Percentiles rank a stretch among this genome's conserved stretches.
phyloP scores from a whole-genome alignment of 2,113 vertebrate species.

The Hystrix cristata region DNA sequence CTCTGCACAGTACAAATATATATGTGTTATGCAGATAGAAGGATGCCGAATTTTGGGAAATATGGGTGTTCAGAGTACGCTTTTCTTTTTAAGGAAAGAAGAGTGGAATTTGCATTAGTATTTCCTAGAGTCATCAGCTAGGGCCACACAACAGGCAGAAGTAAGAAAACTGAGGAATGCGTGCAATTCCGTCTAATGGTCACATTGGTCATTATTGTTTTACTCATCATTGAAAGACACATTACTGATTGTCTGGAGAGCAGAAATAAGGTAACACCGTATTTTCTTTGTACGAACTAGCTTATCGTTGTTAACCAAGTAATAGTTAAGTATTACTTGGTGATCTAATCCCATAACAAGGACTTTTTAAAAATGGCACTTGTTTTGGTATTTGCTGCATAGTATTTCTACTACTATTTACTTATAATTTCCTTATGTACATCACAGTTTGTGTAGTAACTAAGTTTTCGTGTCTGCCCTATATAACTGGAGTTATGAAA shows the following conservation, averaged over 20 bases:
- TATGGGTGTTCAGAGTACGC: not conserved
- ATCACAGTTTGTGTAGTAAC: not conserved
- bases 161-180: not conserved
- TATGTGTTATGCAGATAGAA: not conserved
- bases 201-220: not conserved
- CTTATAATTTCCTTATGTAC: not conserved
- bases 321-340: constrained; percentile 2
- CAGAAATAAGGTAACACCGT: no score
- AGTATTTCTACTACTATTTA: not conserved
- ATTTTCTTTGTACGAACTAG: constrained; percentile 10
- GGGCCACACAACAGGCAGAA: not conserved
- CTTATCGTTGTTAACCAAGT: constrained; percentile 11
- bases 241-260: not conserved
- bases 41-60: not conserved
- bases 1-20: not conserved
- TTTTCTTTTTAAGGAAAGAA: constrained; percentile 21
- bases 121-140: not conserved
- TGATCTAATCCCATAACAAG: no score
- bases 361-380: constrained; percentile 30
- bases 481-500: not conserved
- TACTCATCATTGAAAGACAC: not conserved
- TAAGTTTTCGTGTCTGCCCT: not conserved
- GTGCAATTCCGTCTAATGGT: not conserved
- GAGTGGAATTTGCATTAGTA: not conserved
- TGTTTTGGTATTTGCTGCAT: not conserved